These are phyloP conservation scores for Diloba caeruleocephala DNA, from an alignment of 2,888 invertebrate species.

Conservation along the genomic window DNA sequence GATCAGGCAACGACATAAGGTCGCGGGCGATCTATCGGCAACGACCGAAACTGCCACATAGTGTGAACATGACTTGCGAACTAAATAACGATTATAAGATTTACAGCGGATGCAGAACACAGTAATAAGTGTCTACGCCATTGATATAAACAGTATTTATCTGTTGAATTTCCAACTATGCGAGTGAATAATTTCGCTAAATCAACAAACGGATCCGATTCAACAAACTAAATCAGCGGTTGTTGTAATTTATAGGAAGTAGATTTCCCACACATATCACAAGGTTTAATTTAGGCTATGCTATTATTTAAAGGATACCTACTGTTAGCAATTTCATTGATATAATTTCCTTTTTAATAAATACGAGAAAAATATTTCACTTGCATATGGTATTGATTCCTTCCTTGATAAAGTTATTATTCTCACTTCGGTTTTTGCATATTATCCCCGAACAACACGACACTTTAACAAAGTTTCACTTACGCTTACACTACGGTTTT, in stretches of 20 bases:
- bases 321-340: too few species aligned
- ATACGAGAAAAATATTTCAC: too few species aligned
- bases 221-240: not conserved
- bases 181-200: constrained; percentile 23
- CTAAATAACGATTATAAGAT: constrained; percentile 13
- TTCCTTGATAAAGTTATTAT: too few species aligned
- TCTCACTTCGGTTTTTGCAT: too few species aligned
- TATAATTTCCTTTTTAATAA: too few species aligned
- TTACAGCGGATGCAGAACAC: not conserved
- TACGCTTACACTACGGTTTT: not conserved
- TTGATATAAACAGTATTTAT: constrained; percentile 19
- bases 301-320: too few species aligned
- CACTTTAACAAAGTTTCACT: too few species aligned
- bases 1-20: too few species aligned
- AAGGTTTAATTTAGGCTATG: not conserved
- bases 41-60: too few species aligned
- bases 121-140: constrained; percentile 3
- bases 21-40: too few species aligned
- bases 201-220: constrained; percentile 18
- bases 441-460: too few species aligned
- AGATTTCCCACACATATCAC: not conserved
- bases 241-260: constrained; percentile 18
- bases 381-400: too few species aligned
- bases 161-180: constrained; percentile 30
- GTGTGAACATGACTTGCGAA: not conserved